Base-by-base conservation (phyloP, 1,140 invertebrate genomes). In the Planococcus citri region DNA sequence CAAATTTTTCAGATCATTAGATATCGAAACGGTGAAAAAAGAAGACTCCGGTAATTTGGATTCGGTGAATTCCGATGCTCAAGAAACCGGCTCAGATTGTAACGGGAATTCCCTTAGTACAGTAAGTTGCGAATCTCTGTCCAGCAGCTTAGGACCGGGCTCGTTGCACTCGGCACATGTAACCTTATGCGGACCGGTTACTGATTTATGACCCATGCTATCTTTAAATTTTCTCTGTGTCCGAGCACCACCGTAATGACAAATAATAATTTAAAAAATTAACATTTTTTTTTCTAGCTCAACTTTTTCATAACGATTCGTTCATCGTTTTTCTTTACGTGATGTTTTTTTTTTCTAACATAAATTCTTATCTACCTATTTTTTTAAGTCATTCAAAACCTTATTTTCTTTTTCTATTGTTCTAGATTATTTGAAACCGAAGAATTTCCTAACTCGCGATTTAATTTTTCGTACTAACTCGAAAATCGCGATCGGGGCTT, bases 131-230 rank as follows among this genome's bases (percentile, higher is more conserved):
- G 60, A 64, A 64, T 64, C 60, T 27, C 60, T 64, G 20, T 64
- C 60, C 25, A 64, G 60, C 60, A 64, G 60, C 20, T 64, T 64
- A 21, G 60, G 60, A 25, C 60, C 60, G 22, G 60, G 60, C 14
- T 64, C 60, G 3, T 24, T 64, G 22, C 60, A 64, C 60, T 64
- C 60, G 22, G 60, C 60, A 4, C 21, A 24, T 9, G 60, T 64
- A 4, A 64, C 60, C 1, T 25, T 64, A 64, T 64, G 60, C 60
- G 60, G 60, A 24, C 60, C 60, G 22, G 60, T 64, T 22, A 64
- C 60, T 2, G 60, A 64, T 27, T 64, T 64, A 64, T 64, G 60
- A 64, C 51, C 21, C n/a, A n/a, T n/a, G n/a, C n/a, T n/a, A n/a
- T n/a, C n/a, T n/a, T n/a, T n/a, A n/a, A 41, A 9, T n/a, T n/a